Base-by-base conservation (phyloP, 2,797 vertebrate species). In the Thunnus albacares region DNA sequence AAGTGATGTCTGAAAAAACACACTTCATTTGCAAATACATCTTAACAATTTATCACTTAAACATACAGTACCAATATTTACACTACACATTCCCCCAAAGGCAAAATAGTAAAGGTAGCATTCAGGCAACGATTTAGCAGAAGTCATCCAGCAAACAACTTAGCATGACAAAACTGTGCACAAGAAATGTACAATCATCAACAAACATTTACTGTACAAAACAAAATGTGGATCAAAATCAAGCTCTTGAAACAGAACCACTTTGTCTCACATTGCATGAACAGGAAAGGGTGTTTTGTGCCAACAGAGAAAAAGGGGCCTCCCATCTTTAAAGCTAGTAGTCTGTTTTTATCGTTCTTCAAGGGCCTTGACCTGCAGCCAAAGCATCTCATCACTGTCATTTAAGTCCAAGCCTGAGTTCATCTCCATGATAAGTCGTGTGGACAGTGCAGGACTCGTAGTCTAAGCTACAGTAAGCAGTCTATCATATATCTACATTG, bases 211-310 rank as follows among this genome's bases (percentile, higher is more conserved):
- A 89, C 81, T 91, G 85, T 83, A 93, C 86, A 93, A 85, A 90
- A 81, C 7, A 82, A 82, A 84, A 90, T 92, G 96, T 95, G 95
- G 94, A 96, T 94, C 95, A 92, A 89, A 95, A 91, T 91, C 43
- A 93, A 95, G 97, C 96, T 98, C 97, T 97, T 99, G 96, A 97
- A 99, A 98, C 97, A 99, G 97, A 98, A 97, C 97, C 95, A 94
- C 93, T 94, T 96, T 93, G 94, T 91, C 83, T 85, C 94, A 96
- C 75, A 93, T 90, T 92, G 90, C 93, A 95, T 94, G 89, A 95
- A 96, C 95, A 95, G 45, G 7, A 84, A 70, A 78, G 61, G 10
- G 17, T 75, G 28, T 68, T 82, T 80, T 81, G 72, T 87, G 77
- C 82, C 7, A 85, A 87, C 64, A 87, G 63, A 79, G 79, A 77